Base-by-base conservation (phyloP, 2,888 invertebrate genomes). In the Orthosia gothica region DNA sequence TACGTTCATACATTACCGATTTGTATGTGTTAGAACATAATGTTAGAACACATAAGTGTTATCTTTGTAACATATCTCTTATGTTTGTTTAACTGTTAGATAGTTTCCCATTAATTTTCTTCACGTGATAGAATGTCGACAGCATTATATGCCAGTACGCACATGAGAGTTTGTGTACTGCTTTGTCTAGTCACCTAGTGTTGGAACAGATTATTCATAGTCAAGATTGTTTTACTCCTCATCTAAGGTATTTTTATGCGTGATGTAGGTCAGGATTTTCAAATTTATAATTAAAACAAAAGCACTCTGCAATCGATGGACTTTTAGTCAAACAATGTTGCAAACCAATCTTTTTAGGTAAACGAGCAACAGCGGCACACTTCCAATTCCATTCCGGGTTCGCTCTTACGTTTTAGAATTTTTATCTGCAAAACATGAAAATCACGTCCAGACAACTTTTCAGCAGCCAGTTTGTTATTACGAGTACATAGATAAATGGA, bases 301-400 rank as follows among this genome's bases (percentile, higher is more conserved):
- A 47, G 5, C 26, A 23, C 15, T 23, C n/a, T 49, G n/a, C 40
- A 45, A 4, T 75, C 26, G 16, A 47, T 40, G 18, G n/a, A 26
- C 16, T 55, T n/a, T n/a, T n/a, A n/a, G 20, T 32, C 40, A 70
- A 82, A 70, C 54, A 52, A 49, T 5, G 50, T 57, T 52, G 64
- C 20, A 69, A 58, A 45, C 76, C 61, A 70, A 68, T 61, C 2
- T 58, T 68, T 83, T 79, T 40, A 61, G 66, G 59, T 63, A 47
- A 32, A 70, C 20, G n/a, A 64, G 57, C 49, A 73, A 58, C 66
- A 61, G 61, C 15, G 67, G 32, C 4, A 57, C 66, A 59, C 45
- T 47, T 59, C 74, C 52, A 83, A 81, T 81, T 83, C 63, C 67
- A 61, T 54, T 73, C 66, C 45, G 23, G 54, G 18, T 54, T 70